Evolutionary conservation across 2,888 invertebrate genomes (phyloP).

Genomic region (Drosophila lacicola): DNA sequence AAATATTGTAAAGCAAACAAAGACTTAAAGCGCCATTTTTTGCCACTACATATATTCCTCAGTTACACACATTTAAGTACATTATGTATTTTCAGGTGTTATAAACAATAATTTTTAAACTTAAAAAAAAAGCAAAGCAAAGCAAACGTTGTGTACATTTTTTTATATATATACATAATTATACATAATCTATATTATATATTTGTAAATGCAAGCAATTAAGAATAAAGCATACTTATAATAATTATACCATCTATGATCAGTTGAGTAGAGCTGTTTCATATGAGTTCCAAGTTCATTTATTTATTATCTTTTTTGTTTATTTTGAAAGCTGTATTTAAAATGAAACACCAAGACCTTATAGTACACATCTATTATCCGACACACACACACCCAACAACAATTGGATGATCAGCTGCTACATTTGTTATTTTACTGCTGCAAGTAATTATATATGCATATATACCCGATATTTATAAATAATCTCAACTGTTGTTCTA

Average conservation of each 20-base stretch:
- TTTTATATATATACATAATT: conserved; percentile 43
- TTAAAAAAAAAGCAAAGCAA: conserved; percentile 11
- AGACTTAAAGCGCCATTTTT: conserved; percentile 75
- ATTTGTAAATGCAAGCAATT: conserved; percentile 63
- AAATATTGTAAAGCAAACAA: conserved; percentile 62
- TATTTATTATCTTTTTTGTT: neutral
- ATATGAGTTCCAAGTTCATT: neutral
- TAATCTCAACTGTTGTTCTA: neutral
- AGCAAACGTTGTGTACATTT: conserved; percentile 64
- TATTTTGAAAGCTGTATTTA: conserved; percentile 3
- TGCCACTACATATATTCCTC: conserved; percentile 60
- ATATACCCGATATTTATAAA: neutral
- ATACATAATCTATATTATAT: conserved; percentile 30
- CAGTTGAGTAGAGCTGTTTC: neutral
- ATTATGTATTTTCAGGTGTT: conserved; percentile 39
- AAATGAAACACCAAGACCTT: neutral
- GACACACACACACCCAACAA: conserved; percentile 15
- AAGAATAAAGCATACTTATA: conserved; percentile 68
- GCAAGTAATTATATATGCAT: conserved; percentile 61
- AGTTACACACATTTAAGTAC: conserved; percentile 40
- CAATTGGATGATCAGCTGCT: conserved; percentile 43
- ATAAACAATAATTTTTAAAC: conserved; percentile 29
- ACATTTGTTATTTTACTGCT: conserved; percentile 54
- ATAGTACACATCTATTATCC: conserved; percentile 5
- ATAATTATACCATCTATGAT: conserved; percentile 29